Conservation (phyloP, 2,888 invertebrate species). For the Pristionchus arcanus region DNA sequence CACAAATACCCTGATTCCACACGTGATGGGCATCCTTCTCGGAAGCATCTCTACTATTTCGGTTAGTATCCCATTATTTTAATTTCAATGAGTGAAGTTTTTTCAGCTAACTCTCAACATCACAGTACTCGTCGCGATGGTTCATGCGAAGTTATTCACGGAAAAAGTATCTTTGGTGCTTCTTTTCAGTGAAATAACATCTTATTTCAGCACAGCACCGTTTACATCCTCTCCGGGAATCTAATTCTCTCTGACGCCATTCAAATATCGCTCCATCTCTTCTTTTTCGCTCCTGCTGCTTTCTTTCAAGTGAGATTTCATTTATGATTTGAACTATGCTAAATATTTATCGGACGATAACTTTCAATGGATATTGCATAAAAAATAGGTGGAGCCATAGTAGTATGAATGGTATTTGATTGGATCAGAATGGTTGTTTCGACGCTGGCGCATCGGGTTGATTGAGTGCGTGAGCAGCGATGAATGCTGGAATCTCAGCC, state of each 20-base stretch:
- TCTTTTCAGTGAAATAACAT: neutral
- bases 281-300: conserved; percentile 16
- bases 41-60: neutral
- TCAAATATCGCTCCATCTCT: conserved; percentile 36
- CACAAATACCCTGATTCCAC: neutral
- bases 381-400: no score
- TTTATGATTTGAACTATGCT: no score
- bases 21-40: conserved; percentile 19
- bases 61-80: neutral
- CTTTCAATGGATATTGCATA: no score
- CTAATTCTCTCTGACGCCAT: conserved; percentile 21
- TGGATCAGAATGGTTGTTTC: neutral
- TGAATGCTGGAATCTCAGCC: neutral
- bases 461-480: neutral
- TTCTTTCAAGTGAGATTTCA: conserved; percentile 12
- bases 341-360: no score
- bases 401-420: no score
- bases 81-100: neutral
- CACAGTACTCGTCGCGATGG: neutral
- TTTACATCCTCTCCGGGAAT: conserved; percentile 43
- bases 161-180: neutral
- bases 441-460: neutral
- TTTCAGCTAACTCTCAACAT: neutral
- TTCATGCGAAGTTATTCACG: neutral
- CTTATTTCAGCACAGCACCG: neutral